Base-by-base conservation (phyloP, 2,888 invertebrate species). In the Poecilus cupreus region DNA sequence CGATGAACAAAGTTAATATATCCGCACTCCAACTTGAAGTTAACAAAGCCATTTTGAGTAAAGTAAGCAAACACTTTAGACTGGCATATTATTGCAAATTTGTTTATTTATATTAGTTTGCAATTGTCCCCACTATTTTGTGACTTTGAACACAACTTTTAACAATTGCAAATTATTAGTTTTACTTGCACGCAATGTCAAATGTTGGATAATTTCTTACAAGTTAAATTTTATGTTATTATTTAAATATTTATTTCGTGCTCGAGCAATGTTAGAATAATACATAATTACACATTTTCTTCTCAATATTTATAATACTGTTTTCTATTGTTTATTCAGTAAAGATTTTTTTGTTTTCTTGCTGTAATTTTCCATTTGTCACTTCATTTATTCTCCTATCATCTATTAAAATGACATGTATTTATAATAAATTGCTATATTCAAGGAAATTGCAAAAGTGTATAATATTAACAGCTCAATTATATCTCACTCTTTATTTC, bases 1-100 rank as follows among this genome's bases (percentile, higher is more conserved):
- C 83, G 60, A 82, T 74, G 16, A 81, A 6, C 22, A 83, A 24
- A 18, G 83, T 79, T n/a, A 82, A 49, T 10, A 81, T 18, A 68
- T 83, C 83, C 2, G 70, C 26, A 11, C 57, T 11, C 75, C 81
- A 80, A 43, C 51, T 81, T 46, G 80, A 74, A n/a, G 83, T 83
- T 54, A 84, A 54, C 10, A 84, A 39, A 32, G 83, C 82, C 84
- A 83, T 83, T 70, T 83, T 39, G 46, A 57, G 3, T 10, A 64
- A 13, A 60, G 51, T 51, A 78, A n/a, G n/a, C n/a, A n/a, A n/a
- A n/a, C n/a, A n/a, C n/a, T n/a, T n/a, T n/a, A n/a, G n/a, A n/a
- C n/a, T n/a, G n/a, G n/a, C n/a, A n/a, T n/a, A n/a, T n/a, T n/a
- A n/a, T n/a, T 22, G 39, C 37, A 51, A 51, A 16, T 57, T 20